phyloP scores from a whole-genome alignment of 1,140 invertebrate species.

The Drosophila paulistorum region DNA sequence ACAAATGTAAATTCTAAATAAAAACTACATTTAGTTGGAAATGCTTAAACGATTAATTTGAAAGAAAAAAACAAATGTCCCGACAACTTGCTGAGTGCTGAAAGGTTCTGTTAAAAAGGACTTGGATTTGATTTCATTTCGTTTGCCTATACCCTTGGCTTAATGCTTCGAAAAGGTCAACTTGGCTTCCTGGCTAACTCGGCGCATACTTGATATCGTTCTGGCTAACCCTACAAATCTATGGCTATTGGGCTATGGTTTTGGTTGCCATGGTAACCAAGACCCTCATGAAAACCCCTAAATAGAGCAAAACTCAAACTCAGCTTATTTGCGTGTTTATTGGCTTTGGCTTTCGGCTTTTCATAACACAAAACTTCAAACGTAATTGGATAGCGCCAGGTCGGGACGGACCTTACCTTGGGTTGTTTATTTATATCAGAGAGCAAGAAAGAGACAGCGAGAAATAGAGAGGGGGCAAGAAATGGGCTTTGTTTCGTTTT shows the following conservation, averaged over 20 bases:
- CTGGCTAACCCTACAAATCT: slow-evolving; percentile 25
- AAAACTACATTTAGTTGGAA: not conserved
- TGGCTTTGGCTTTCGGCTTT: slow-evolving; percentile 54
- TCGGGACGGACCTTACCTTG: slow-evolving; percentile 21
- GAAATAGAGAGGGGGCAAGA: slow-evolving; percentile 11
- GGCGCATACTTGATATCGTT: slow-evolving; percentile 46
- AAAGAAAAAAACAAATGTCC: not conserved
- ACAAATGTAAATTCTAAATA: not conserved
- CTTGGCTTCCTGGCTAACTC: slow-evolving; percentile 28
- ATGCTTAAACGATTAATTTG: not conserved
- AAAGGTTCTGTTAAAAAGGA: not conserved
- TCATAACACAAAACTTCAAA: slow-evolving; percentile 66
- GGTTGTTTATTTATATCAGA: slow-evolving; percentile 37
- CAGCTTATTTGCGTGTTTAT: slow-evolving; percentile 78
- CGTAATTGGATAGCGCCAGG: slow-evolving; percentile 69
- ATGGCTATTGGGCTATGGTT: not conserved
- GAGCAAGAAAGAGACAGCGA: not conserved
- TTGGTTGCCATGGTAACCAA: slow-evolving; percentile 33
- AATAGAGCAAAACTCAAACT: slow-evolving; percentile 35
- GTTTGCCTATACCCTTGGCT: not conserved
- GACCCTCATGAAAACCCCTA: slow-evolving; percentile 2
- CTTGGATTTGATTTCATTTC: slow-evolving; percentile 4
- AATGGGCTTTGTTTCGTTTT: slow-evolving; percentile 19
- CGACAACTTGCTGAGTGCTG: not conserved
- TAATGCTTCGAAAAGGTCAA: not conserved